Percentiles rank a stretch among this genome's conserved stretches.
phyloP scores from a whole-genome alignment of 2,797 vertebrate genomes.

The Todus mexicanus region DNA sequence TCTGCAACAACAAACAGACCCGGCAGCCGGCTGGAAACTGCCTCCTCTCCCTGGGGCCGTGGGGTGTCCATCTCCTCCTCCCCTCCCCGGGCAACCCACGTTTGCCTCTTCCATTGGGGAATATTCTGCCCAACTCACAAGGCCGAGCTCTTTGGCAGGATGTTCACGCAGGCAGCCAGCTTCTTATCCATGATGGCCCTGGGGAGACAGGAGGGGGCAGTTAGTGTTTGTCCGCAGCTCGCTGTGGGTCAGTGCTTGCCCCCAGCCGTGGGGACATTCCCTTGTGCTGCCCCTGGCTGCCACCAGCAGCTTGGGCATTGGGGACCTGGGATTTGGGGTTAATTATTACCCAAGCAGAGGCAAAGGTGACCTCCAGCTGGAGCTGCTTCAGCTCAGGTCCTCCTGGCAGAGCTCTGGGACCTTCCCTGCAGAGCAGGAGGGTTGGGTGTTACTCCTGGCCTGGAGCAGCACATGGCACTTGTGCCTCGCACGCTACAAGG shows the following conservation, averaged over 20 bases:
- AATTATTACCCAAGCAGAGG: background rate
- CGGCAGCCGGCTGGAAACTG: background rate
- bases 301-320: background rate
- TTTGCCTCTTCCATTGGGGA: background rate
- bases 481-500: background rate
- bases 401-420: background rate
- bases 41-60: fast-evolving
- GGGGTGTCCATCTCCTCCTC: background rate
- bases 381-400: background rate
- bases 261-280: background rate
- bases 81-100: background rate
- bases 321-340: background rate
- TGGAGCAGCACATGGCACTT: background rate
- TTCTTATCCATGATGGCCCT: conserved; percentile 86
- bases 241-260: fast-evolving
- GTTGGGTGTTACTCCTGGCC: background rate
- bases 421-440: background rate
- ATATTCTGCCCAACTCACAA: conserved; percentile 77
- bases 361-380: background rate
- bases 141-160: conserved; percentile 80
- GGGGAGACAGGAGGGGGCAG: conserved; percentile 2
- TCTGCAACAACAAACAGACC: background rate
- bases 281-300: background rate
- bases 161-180: conserved; percentile 84
- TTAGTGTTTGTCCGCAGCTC: background rate